Conservation (phyloP, 2,888 invertebrate genomes). For the Heliconius ismenius region DNA sequence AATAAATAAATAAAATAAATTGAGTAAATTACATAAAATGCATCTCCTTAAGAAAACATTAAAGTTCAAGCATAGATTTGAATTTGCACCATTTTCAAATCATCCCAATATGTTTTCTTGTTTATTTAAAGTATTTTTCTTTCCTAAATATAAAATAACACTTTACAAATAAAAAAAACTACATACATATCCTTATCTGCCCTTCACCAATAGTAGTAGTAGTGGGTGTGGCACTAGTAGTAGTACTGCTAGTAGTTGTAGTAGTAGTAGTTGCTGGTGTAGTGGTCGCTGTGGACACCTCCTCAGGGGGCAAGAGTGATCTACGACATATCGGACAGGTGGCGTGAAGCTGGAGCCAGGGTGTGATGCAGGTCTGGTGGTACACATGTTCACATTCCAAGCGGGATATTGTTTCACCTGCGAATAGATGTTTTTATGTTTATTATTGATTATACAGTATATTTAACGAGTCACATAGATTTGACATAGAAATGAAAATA, state of each 20-base stretch:
- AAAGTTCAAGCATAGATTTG: neutral
- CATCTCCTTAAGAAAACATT: neutral
- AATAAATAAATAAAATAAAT: too few species aligned
- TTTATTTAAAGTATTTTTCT: too few species aligned
- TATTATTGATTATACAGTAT: neutral
- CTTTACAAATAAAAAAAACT: neutral
- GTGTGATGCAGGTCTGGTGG: conserved; percentile 95
- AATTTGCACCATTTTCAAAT: too few species aligned
- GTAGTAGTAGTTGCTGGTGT: conserved; percentile 30
- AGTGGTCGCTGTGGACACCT: conserved; percentile 40
- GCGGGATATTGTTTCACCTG: conserved; percentile 88
- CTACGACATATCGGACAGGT: conserved; percentile 97
- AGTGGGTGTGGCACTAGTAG: conserved; percentile 14
- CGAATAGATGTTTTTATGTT: conserved; percentile 42
- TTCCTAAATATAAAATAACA: neutral
- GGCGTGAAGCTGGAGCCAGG: conserved; percentile 97
- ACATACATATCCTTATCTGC: conserved; percentile 17
- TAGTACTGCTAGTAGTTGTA: conserved; percentile 33
- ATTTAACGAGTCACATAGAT: neutral
- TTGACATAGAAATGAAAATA: neutral
- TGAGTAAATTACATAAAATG: too few species aligned
- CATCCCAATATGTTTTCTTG: too few species aligned
- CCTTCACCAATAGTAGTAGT: neutral
- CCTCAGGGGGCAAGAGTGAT: conserved; percentile 57
- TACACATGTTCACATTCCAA: conserved; percentile 94